Evolutionary conservation across 2,113 vertebrate species (phyloP).

Genomic region (Xiphorhynchus elegans): DNA sequence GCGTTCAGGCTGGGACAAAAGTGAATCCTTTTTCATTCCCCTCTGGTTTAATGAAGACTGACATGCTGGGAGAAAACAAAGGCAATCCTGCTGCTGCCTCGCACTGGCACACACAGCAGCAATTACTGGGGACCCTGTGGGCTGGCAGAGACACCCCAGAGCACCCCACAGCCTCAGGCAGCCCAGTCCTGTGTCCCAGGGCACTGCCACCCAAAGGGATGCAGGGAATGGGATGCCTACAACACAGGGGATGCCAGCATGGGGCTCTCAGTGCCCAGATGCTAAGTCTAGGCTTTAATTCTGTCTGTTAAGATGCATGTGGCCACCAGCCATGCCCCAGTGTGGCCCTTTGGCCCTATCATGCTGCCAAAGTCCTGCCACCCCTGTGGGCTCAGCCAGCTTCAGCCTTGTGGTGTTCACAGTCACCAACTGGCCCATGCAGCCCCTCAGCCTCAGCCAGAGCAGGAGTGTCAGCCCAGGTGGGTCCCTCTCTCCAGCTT

Average conservation of each 20-base stretch:
- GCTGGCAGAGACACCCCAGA: accelerated
- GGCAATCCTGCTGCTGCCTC: constrained; percentile 24
- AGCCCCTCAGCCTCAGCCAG: constrained; percentile 6
- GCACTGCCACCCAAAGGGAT: not conserved
- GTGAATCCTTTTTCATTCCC: constrained; percentile 53
- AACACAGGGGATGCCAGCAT: accelerated
- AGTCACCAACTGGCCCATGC: not conserved
- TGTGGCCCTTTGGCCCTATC: accelerated
- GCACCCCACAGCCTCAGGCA: not conserved
- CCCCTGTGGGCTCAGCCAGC: accelerated
- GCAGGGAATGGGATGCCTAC: accelerated
- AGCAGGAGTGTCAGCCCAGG: not conserved
- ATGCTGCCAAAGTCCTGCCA: accelerated
- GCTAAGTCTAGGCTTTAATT: not conserved
- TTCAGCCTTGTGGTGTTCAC: not conserved
- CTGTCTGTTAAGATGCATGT: accelerated
- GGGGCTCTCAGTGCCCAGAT: not conserved
- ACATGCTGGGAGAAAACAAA: constrained; percentile 57
- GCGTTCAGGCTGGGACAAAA: constrained; percentile 55
- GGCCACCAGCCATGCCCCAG: not conserved
- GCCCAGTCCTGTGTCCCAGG: accelerated
- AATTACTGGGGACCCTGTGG: accelerated
- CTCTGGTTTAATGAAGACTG: constrained; percentile 58
- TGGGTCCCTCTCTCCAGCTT: not conserved
- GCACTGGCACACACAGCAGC: not conserved